These are phyloP conservation scores for Dinomys branickii DNA, from an alignment of 2,113 vertebrate species.

Conservation along the genomic window DNA sequence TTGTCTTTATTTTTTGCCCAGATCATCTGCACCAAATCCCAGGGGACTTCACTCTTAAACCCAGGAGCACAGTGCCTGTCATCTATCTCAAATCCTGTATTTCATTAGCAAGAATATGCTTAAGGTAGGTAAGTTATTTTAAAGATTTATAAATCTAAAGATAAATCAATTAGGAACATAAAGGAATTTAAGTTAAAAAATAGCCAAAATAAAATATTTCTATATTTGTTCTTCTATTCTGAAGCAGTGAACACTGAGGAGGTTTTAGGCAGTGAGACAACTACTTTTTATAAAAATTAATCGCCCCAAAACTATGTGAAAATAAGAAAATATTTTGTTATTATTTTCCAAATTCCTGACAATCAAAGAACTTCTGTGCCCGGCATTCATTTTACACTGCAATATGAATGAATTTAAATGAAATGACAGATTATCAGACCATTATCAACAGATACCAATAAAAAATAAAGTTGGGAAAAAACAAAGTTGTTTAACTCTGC, in stretches of 20 bases:
- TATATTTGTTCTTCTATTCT: neutral
- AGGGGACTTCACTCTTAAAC: neutral
- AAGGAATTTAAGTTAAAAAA: neutral
- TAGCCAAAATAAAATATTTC: neutral
- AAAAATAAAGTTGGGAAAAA: too few species aligned
- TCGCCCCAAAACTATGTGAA: neutral
- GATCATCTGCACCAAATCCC: neutral
- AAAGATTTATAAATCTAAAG: slow-evolving; percentile 54
- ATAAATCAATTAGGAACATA: slow-evolving; percentile 36
- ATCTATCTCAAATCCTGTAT: neutral
- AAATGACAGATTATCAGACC: slow-evolving; percentile 2
- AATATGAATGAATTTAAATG: slow-evolving; percentile 50
- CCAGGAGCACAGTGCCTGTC: neutral
- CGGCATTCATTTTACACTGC: slow-evolving; percentile 12
- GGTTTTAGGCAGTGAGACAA: neutral
- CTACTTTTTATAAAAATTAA: neutral
- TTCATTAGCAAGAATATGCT: slow-evolving; percentile 10
- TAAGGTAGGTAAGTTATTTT: slow-evolving; percentile 8
- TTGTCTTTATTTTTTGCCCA: neutral
- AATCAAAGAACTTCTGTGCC: neutral
- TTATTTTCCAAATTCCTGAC: neutral
- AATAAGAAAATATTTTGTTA: slow-evolving; percentile 25
- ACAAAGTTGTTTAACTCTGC: slow-evolving; percentile 23
- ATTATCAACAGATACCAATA: neutral
- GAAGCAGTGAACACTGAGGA: neutral